phyloP scores from a whole-genome alignment of 2,797 vertebrate genomes.

The Sebastiscus tertius region DNA sequence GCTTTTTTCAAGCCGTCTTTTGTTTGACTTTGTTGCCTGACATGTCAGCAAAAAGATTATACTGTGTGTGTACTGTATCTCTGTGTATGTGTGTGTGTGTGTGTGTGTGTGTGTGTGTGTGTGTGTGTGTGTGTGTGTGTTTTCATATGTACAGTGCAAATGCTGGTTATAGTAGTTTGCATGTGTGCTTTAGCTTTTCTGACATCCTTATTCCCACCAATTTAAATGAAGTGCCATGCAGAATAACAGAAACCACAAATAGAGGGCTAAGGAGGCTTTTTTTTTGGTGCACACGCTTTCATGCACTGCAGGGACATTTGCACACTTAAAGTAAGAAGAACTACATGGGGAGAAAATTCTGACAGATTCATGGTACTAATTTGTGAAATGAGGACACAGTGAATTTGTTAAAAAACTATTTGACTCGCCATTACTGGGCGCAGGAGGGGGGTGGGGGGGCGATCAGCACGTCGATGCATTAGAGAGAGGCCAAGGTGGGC shows the following conservation, averaged over 20 bases:
- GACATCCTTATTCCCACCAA: background rate
- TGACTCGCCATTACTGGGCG: conserved; percentile 74
- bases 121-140: background rate
- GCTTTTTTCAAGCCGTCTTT: conserved; percentile 55
- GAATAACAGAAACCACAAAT: background rate
- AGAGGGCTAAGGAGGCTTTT: background rate
- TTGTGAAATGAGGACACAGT: conserved; percentile 66
- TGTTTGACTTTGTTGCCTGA: conserved; percentile 69
- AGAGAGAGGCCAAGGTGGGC: conserved; percentile 66
- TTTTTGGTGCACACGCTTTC: background rate
- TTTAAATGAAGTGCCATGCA: background rate
- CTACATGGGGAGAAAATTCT: conserved; percentile 3
- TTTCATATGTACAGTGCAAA: background rate
- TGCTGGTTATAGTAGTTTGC: background rate
- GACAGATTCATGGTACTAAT: conserved; percentile 30
- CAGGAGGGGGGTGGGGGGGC: background rate
- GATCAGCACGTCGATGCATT: conserved; percentile 63
- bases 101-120: background rate
- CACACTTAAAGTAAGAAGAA: background rate
- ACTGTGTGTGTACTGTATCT: background rate
- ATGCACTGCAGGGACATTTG: background rate
- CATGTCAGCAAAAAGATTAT: conserved; percentile 58
- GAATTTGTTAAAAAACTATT: conserved; percentile 80
- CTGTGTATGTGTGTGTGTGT: background rate
- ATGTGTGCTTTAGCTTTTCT: background rate